phyloP scores from a whole-genome alignment of 2,888 invertebrate genomes.

The Tillus elongatus region DNA sequence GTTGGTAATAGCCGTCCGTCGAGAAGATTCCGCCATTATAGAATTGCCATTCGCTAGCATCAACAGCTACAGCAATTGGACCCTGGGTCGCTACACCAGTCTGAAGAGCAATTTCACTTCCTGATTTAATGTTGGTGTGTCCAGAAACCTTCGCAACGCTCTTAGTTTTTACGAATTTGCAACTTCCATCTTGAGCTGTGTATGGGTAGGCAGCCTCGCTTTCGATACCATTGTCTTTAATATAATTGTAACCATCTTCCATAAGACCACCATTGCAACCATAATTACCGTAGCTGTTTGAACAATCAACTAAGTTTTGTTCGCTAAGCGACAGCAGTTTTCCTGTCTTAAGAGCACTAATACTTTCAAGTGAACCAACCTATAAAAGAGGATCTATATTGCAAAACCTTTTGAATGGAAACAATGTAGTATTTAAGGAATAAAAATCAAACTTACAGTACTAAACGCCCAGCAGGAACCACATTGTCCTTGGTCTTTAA shows the following conservation, averaged over 20 bases:
- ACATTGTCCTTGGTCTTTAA: no score
- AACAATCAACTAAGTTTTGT: conserved; percentile 81
- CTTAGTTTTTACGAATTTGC: conserved; percentile 15
- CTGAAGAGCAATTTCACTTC: conserved; percentile 61
- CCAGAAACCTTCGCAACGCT: conserved; percentile 42
- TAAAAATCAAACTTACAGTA: no score
- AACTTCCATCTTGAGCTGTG: conserved; percentile 23
- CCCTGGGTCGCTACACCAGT: conserved; percentile 71
- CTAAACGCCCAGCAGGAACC: no score
- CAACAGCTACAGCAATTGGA: conserved; percentile 83
- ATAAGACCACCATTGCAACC: no score
- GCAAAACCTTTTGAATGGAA: no score
- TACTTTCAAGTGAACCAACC: conserved; percentile 75
- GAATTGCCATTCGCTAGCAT: no score
- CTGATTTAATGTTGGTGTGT: conserved; percentile 59
- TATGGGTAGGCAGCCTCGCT: conserved; percentile 49
- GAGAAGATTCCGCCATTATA: no score
- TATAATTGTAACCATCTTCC: no score
- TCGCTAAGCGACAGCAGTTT: conserved; percentile 45
- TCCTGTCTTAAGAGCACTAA: no score
- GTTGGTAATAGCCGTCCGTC: conserved; percentile 44
- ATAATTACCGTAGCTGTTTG: conserved; percentile 41
- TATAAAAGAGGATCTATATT: no score
- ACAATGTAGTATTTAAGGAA: no score
- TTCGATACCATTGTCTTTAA: no score